phyloP scores from a whole-genome alignment of 2,888 invertebrate genomes.

The Sabatieria punctata region DNA sequence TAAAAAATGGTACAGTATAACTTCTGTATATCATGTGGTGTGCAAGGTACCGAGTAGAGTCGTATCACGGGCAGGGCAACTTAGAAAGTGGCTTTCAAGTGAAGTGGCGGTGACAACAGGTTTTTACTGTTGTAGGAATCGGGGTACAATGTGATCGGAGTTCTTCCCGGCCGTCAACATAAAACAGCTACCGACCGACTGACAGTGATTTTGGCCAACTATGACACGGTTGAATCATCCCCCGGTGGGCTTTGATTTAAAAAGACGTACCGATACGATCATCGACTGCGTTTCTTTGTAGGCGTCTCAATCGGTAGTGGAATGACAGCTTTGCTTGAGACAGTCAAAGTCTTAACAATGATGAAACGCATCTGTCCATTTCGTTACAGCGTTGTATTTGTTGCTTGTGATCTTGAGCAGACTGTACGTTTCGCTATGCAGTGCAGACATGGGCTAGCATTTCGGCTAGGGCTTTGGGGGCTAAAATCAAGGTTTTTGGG shows the following conservation, averaged over 20 bases:
- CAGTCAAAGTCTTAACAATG: neutral
- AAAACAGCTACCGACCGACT: neutral
- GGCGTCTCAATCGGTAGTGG: constrained; percentile 1
- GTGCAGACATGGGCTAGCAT: too few species aligned
- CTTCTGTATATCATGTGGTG: too few species aligned
- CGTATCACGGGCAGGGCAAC: too few species aligned
- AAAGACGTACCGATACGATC: too few species aligned
- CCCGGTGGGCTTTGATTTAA: neutral
- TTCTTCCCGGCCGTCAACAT: neutral
- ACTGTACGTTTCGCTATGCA: too few species aligned
- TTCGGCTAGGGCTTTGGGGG: too few species aligned
- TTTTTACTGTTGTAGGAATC: neutral
- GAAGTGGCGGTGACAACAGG: too few species aligned
- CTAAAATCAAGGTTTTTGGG: too few species aligned
- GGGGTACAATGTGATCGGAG: neutral
- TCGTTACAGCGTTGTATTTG: neutral
- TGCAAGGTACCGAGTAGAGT: too few species aligned
- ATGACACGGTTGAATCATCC: neutral
- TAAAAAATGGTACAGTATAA: too few species aligned
- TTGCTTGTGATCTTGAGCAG: neutral
- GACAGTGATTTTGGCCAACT: neutral
- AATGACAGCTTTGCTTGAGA: neutral
- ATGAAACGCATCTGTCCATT: neutral
- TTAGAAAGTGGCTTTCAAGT: too few species aligned
- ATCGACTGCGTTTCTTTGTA: neutral